These are phyloP conservation scores for Pluvianellus socialis DNA, from an alignment of 2,113 vertebrate species.

Conservation along the genomic window DNA sequence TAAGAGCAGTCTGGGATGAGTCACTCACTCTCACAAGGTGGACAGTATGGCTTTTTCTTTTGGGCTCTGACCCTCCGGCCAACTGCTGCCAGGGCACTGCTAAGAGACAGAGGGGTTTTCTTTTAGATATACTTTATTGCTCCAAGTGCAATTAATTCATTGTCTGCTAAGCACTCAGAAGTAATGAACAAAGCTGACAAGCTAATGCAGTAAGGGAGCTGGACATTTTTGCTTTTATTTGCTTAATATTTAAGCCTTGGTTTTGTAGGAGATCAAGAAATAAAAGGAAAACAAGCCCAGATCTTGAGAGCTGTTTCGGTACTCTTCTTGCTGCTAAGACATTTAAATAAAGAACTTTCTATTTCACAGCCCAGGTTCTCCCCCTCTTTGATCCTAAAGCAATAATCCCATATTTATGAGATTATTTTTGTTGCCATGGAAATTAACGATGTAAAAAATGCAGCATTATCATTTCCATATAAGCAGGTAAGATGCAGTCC, in stretches of 20 bases:
- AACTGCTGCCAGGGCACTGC: not conserved
- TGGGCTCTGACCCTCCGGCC: not conserved
- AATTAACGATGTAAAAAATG: conserved; percentile 2
- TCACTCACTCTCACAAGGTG: rapidly evolving
- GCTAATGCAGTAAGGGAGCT: not conserved
- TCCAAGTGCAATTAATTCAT: not conserved
- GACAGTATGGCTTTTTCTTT: rapidly evolving
- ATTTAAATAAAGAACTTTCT: conserved; percentile 5
- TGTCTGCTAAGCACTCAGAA: not conserved
- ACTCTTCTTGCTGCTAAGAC: not conserved
- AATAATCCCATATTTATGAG: conserved; percentile 52
- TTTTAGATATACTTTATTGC: not conserved
- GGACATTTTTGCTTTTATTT: not conserved
- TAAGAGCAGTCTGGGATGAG: not conserved
- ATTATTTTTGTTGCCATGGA: conserved; percentile 54
- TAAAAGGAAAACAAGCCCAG: not conserved
- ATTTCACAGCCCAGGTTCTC: not conserved
- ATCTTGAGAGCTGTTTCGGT: not conserved
- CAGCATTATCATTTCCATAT: not conserved
- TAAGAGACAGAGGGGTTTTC: not conserved
- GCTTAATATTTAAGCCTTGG: not conserved
- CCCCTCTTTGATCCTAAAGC: conserved; percentile 32
- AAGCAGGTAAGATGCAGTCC: not conserved
- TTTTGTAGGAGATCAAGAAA: not conserved
- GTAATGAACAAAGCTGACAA: not conserved